These are phyloP conservation scores for Brachypalpus laphriformis DNA, from an alignment of 2,888 invertebrate genomes.

Conservation along the genomic window DNA sequence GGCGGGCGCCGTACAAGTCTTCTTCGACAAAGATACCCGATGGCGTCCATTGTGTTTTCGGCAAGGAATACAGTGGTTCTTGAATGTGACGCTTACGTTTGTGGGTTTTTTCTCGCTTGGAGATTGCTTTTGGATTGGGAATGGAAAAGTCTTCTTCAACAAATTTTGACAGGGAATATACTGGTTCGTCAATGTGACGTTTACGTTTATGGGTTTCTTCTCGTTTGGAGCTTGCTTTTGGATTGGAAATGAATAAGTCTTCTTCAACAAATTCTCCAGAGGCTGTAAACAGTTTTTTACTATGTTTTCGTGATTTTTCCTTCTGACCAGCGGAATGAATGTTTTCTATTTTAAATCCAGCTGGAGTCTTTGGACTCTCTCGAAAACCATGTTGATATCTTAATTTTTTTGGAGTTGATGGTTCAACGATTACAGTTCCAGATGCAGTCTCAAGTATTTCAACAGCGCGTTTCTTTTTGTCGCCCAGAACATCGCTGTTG, in stretches of 20 bases:
- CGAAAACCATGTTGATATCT: slow-evolving; percentile 75
- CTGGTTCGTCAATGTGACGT: slow-evolving; percentile 64
- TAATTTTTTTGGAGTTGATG: slow-evolving; percentile 76
- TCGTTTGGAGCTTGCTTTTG: background rate
- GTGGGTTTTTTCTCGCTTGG: slow-evolving; percentile 12
- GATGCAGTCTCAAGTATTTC: slow-evolving; percentile 75
- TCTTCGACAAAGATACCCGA: slow-evolving; percentile 77
- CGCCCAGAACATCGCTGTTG: background rate
- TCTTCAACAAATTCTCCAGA: slow-evolving; percentile 56
- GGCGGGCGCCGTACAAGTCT: slow-evolving; percentile 49
- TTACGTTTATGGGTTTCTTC: slow-evolving; percentile 70
- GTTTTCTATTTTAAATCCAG: slow-evolving; percentile 76
- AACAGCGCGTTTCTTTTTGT: slow-evolving; percentile 18
- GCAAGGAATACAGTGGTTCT: slow-evolving; percentile 66
- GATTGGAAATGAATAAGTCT: slow-evolving; percentile 2
- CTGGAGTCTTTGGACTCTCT: slow-evolving; percentile 78
- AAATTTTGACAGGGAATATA: slow-evolving; percentile 74
- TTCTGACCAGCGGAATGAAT: slow-evolving; percentile 67
- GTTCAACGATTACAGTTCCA: slow-evolving; percentile 79
- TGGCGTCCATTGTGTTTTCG: slow-evolving; percentile 77
- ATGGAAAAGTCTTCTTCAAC: slow-evolving; percentile 76
- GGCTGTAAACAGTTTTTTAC: slow-evolving; percentile 30
- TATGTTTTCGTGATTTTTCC: slow-evolving; percentile 28
- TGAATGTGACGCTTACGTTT: slow-evolving; percentile 73
- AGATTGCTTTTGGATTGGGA: background rate